phyloP scores from a whole-genome alignment of 53 echinoderm and acorn worm genomes.

The Temnopleurus reevesii region DNA sequence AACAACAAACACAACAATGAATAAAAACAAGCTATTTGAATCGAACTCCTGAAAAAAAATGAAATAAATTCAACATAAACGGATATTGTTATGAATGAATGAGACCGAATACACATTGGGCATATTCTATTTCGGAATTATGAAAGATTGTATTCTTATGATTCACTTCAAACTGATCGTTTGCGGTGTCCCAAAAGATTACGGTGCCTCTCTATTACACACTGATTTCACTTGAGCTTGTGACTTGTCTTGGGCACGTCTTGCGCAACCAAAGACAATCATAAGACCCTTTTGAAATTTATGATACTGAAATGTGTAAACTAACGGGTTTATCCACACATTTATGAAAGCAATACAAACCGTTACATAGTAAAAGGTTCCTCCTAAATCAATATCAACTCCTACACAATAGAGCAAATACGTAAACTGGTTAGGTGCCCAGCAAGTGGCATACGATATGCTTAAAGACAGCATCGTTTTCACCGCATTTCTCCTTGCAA shows the following conservation, averaged over 20 bases:
- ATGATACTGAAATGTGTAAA: conserved; percentile 64
- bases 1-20: too few species aligned
- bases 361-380: conserved; percentile 42
- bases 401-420: conserved; percentile 62
- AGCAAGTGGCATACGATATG: conserved; percentile 43
- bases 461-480: conserved; percentile 58
- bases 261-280: conserved; percentile 17
- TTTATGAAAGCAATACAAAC: conserved; percentile 58
- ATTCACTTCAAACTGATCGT: too few species aligned
- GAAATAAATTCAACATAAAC: too few species aligned
- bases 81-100: too few species aligned
- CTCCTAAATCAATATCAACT: not conserved
- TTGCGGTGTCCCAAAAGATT: too few species aligned
- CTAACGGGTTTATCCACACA: conserved; percentile 71
- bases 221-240: not conserved
- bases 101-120: too few species aligned
- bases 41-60: too few species aligned
- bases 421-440: conserved; percentile 58
- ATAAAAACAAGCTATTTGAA: too few species aligned
- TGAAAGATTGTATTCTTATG: too few species aligned
- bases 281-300: conserved; percentile 64
- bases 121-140: too few species aligned
- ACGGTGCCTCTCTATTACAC: not conserved
- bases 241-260: not conserved
- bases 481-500: conserved; percentile 50